Base-by-base conservation (phyloP, 2,888 invertebrate species). In the Escarpia spicata region DNA sequence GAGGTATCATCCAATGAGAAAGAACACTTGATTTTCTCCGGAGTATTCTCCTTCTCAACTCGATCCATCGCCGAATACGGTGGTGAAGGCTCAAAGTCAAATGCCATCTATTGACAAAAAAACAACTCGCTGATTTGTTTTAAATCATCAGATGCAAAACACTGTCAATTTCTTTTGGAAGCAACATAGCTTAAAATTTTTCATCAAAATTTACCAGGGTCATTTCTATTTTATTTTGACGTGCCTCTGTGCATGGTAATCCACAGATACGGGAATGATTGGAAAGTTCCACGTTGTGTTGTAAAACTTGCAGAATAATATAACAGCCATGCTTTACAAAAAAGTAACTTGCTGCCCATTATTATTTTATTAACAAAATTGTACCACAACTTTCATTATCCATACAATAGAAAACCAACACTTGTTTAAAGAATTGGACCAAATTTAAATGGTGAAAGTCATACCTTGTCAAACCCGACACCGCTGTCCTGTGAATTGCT, bases 1-100 rank as follows among this genome's bases (percentile, higher is more conserved):
- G 75, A 75, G 75, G 75, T 75, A 75, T 75, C 75, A 26, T 75
- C 75, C 75, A 75, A 75, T 75, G 75, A 75, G 75, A 75, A 75
- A 75, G 75, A 75, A 75, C 75, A 75, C 75, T 75, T 75, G 19
- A 75, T 6, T 75, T 75, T 75, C 75, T 75, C 75, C 75, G 75
- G 75, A 15, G 75, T 75, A 75, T 75, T 75, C 75, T 75, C 75
- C n/a, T 75, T 75, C 75, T 75, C 75, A 15, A n/a, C 75, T n/a
- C n/a, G 75, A 26, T 26, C 75, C 75, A 75, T 75, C 26, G 75
- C 19, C 2, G 75, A 75, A 75, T 75, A 75, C n/a, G 75, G 75
- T 6, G 75, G 75, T 75, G 75, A 75, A 3, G 75, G 75, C 75
- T 75, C 75, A 19, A 75, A 75, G 75, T 75, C 75, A 75, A 75